These are phyloP conservation scores for Tringa solitaria DNA, from an alignment of 2,113 vertebrate species.

Conservation along the genomic window DNA sequence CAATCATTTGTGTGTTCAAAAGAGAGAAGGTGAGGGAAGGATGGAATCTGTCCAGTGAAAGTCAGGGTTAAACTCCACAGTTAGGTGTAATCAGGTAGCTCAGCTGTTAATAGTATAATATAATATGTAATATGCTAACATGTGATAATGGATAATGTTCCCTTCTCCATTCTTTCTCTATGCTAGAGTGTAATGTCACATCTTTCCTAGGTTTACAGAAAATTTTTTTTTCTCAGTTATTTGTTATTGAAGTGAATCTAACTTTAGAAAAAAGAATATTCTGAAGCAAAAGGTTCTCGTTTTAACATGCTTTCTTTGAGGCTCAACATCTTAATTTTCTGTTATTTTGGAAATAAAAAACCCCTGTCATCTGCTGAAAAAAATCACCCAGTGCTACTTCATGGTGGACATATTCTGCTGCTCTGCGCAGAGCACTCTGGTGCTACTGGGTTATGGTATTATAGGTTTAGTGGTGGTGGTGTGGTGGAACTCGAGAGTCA, in stretches of 20 bases:
- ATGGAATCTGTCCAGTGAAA: background rate
- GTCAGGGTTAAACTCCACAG: background rate
- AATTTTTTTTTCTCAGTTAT: background rate
- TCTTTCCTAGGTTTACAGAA: background rate
- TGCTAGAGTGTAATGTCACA: background rate
- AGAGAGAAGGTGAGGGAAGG: background rate
- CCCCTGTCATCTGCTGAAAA: background rate
- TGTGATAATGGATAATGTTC: background rate
- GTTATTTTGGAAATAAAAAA: background rate
- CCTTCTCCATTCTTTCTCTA: background rate
- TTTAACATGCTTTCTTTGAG: background rate
- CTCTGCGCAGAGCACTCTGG: too few species aligned
- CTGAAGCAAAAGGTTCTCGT: background rate
- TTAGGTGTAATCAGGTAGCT: background rate
- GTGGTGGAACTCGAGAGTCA: background rate
- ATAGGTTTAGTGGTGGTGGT: rapidly evolving
- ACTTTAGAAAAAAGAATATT: background rate
- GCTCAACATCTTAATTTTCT: background rate
- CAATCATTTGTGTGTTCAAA: background rate
- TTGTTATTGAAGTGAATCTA: background rate
- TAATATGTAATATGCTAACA: background rate
- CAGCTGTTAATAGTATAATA: background rate
- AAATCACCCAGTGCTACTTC: background rate
- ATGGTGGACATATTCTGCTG: background rate
- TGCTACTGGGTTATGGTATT: background rate